Evolutionary conservation across 1,140 invertebrate genomes (phyloP).

Genomic region (Brachionus asplanchnoidis): DNA sequence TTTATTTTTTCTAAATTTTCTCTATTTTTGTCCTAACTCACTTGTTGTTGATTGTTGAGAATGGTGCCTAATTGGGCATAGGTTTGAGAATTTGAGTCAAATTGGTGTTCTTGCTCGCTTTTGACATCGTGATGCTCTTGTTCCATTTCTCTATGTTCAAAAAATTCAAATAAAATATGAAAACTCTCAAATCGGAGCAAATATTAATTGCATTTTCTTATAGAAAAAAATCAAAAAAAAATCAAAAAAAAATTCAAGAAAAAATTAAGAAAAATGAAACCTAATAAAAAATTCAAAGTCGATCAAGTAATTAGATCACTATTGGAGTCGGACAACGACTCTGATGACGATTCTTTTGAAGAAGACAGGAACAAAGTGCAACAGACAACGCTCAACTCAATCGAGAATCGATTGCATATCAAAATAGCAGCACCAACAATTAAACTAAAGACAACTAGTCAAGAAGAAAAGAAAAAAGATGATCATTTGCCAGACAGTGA

Average conservation of each 20-base stretch:
- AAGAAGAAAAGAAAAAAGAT: not conserved
- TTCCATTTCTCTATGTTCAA: conserved; percentile 11
- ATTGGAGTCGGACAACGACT: not conserved
- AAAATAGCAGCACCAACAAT: not conserved
- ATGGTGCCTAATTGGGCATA: not conserved
- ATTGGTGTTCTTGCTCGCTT: not conserved
- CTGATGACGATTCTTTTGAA: not conserved
- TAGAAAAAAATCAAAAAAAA: not conserved
- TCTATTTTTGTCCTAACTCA: not conserved
- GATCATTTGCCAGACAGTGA: not conserved
- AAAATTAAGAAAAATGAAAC: not conserved
- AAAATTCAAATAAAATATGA: not conserved
- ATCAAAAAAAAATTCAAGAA: not conserved
- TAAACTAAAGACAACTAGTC: not conserved
- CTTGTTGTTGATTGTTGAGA: not conserved
- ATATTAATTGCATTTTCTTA: not conserved
- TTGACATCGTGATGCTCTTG: not conserved
- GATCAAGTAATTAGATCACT: not conserved
- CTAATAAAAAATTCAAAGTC: conserved; percentile 11
- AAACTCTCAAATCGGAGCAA: not conserved
- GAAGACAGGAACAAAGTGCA: not conserved
- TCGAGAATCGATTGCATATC: not conserved
- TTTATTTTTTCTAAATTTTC: not conserved
- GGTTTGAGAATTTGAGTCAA: not conserved
- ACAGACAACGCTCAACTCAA: conserved; percentile 5